A percentile compares a stretch with the other conserved stretches of the same genome.
phyloP scores from a whole-genome alignment of 2,113 vertebrate species.

The Porphyrio hochstetteri region DNA sequence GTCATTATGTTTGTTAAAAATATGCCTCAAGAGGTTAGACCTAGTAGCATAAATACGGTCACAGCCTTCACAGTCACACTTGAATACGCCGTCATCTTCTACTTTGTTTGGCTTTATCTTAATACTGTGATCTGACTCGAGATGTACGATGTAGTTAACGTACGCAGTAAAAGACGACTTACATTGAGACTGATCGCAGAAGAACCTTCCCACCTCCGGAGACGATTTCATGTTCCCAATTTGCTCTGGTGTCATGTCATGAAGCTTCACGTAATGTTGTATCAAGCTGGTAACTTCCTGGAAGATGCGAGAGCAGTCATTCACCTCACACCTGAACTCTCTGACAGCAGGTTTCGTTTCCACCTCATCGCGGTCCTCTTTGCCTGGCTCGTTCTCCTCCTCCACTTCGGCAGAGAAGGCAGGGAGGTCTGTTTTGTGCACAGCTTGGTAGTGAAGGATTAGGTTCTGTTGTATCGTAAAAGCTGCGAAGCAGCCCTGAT shows the following conservation, averaged over 20 bases:
- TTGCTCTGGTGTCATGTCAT: slow-evolving; percentile 86
- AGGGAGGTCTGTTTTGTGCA: slow-evolving; percentile 90
- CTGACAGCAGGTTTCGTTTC: slow-evolving; percentile 67
- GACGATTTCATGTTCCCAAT: slow-evolving; percentile 80
- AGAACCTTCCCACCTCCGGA: slow-evolving; percentile 83
- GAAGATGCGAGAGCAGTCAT: slow-evolving; percentile 93
- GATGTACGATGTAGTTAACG: slow-evolving; percentile 86
- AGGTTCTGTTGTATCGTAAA: slow-evolving; percentile 96
- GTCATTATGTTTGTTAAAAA: slow-evolving; percentile 94
- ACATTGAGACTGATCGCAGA: slow-evolving; percentile 89
- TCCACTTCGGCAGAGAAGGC: slow-evolving; percentile 84
- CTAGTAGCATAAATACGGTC: slow-evolving; percentile 92
- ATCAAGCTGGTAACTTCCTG: slow-evolving; percentile 88
- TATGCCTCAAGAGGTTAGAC: slow-evolving; percentile 92
- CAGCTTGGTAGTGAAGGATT: slow-evolving; percentile 94
- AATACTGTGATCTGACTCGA: slow-evolving; percentile 86
- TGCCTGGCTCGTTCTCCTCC: slow-evolving; percentile 76
- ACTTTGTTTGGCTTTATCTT: slow-evolving; percentile 75
- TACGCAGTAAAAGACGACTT: slow-evolving; percentile 82
- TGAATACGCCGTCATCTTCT: slow-evolving; percentile 82
- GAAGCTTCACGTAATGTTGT: slow-evolving; percentile 93
- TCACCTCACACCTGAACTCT: slow-evolving; percentile 93
- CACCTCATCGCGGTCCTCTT: slow-evolving; percentile 69
- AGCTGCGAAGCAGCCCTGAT: slow-evolving; percentile 92
- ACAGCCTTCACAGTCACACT: slow-evolving; percentile 93